A percentile compares a stretch with the other conserved stretches of the same genome.
These are phyloP conservation scores for Linyphia triangularis DNA, from an alignment of 2,888 invertebrate species.

Conservation along the genomic window DNA sequence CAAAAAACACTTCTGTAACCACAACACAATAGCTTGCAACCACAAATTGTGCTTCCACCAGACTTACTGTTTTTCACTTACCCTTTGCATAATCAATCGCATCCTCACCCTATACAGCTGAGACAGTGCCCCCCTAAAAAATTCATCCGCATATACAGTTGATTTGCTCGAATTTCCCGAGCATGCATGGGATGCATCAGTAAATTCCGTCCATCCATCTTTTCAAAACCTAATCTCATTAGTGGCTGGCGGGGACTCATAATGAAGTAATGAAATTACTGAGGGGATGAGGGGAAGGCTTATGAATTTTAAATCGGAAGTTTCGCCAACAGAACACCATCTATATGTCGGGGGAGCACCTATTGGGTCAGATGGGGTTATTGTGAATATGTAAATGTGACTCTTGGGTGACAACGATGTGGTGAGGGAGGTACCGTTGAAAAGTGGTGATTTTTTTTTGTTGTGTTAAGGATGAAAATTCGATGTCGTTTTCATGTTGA, in stretches of 20 bases:
- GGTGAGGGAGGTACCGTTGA: neutral
- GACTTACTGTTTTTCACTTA: too few species aligned
- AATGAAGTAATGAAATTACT: conserved; percentile 72
- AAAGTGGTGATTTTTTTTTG: neutral
- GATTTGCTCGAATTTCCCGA: neutral
- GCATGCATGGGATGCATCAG: neutral
- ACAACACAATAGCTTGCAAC: too few species aligned
- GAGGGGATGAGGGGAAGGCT: conserved; percentile 21
- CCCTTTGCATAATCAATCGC: neutral
- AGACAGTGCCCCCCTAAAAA: neutral
- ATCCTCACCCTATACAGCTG: conserved; percentile 5
- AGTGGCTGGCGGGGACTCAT: conserved; percentile 34
- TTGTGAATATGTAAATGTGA: conserved; percentile 69
- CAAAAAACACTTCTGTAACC: too few species aligned
- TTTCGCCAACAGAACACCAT: conserved; percentile 8
- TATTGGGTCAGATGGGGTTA: neutral
- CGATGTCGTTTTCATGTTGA: too few species aligned
- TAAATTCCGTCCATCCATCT: conserved; percentile 10
- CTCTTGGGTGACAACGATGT: conserved; percentile 60
- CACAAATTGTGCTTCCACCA: too few species aligned
- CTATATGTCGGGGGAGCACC: conserved; percentile 3
- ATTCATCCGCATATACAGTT: conserved; percentile 12
- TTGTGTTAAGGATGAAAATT: conserved; percentile 20
- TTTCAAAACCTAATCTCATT: conserved; percentile 66
- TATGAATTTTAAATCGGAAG: conserved; percentile 71